Evolutionary conservation across 1,140 invertebrate species (phyloP), one percentile per base, ranked within the genome.

Genomic region (Halotydeus destructor): DNA sequence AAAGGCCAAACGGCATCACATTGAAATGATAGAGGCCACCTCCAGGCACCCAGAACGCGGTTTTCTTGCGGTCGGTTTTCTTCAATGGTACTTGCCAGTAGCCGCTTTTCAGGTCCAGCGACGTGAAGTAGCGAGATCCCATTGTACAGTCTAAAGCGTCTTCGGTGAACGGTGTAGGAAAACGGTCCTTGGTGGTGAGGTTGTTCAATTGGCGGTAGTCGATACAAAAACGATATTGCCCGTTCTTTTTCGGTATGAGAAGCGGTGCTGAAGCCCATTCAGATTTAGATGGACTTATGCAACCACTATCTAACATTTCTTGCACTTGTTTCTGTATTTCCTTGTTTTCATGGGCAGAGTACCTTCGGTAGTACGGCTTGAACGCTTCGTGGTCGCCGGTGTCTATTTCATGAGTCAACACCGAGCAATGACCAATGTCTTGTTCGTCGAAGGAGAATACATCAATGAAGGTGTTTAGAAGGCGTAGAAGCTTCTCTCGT

Each of bases 31-130:
- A 60, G 9, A 16, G 12, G 6, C 19, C 19, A 65, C 19, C 55
- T 52, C 5, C 60, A 58, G 14, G 47, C 49, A 31, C 42, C 50
- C 37, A 54, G 45, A 67, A 65, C 0, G 63, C 59, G 2, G 65
- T 59, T 43, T 60, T 67, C 36, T 57, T 48, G 23, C 50, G 53
- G 38, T 55, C 53, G 5, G 52, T 47, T 21, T 50, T 44, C 38
- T 55, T 46, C 2, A 60, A 37, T 3, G 56, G 18, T 46, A 65
- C 12, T 49, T 66, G 66, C 46, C 61, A 56, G 45, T 63, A 71
- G 0, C 66, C 66, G n/a, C 53, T 53, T 0, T 49, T 47, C 37
- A 67, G 51, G 54, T 68, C 63, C 0, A 70, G 50, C n/a, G n/a
- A n/a, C n/a, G n/a, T n/a, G n/a, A n/a, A n/a, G 30, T 35, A 40